phyloP scores from a whole-genome alignment of 2,888 invertebrate genomes.

The Spialia ferax region DNA sequence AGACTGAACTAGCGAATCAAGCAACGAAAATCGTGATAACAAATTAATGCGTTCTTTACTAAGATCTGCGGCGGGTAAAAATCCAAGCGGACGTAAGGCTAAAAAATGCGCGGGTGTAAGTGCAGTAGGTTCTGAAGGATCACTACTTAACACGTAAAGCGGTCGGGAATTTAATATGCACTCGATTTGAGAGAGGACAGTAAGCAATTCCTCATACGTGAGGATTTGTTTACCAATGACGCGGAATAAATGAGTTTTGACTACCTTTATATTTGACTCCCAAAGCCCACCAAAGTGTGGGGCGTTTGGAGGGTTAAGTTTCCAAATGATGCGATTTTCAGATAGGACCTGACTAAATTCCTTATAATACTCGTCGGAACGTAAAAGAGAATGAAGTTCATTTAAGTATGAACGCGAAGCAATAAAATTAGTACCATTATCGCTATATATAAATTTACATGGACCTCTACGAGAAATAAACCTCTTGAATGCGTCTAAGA shows the following conservation, averaged over 20 bases:
- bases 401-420: not conserved
- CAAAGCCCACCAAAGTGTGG: conserved; percentile 23
- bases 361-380: conserved; percentile 7
- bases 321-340: conserved; percentile 10
- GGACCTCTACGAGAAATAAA: conserved; percentile 1
- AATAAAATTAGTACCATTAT: not conserved
- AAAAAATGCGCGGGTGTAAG: conserved; percentile 1
- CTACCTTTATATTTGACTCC: conserved; percentile 28
- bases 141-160: conserved; percentile 4
- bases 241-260: conserved; percentile 15
- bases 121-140: not conserved
- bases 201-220: not conserved
- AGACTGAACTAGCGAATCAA: conserved; percentile 31
- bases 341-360: not conserved
- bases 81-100: conserved; percentile 10
- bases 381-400: not conserved
- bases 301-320: conserved; percentile 11
- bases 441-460: not conserved
- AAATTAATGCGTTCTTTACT: conserved; percentile 14
- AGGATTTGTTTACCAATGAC: not conserved
- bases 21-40: conserved; percentile 18
- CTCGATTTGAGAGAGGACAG: not conserved
- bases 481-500: conserved; percentile 4
- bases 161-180: not conserved
- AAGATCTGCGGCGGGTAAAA: conserved; percentile 21